phyloP scores from a whole-genome alignment of 2,113 vertebrate genomes.

The Caloenas nicobarica region DNA sequence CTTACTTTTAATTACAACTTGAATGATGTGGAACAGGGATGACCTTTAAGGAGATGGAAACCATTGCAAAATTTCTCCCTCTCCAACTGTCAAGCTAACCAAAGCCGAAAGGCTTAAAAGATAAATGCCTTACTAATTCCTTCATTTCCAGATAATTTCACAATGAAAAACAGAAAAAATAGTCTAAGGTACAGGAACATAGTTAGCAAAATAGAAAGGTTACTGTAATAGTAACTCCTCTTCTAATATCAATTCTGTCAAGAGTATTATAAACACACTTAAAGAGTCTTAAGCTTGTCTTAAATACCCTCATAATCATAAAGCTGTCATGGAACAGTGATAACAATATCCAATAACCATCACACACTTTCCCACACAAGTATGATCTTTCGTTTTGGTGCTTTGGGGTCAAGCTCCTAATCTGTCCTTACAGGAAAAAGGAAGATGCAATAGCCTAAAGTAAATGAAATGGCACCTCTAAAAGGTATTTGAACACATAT shows the following conservation, averaged over 20 bases:
- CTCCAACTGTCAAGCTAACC: conserved; percentile 4
- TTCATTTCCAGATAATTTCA: background rate
- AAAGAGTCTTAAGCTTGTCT: background rate
- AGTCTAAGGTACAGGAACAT: background rate
- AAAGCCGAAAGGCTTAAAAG: background rate
- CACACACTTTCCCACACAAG: background rate
- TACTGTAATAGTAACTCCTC: background rate
- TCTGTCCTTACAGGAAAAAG: background rate
- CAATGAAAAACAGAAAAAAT: background rate
- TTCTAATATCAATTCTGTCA: background rate
- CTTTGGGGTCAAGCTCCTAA: background rate
- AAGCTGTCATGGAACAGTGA: background rate
- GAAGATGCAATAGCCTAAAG: background rate
- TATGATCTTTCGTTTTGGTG: background rate
- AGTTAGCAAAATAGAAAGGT: background rate
- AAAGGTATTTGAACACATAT: background rate
- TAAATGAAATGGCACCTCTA: background rate
- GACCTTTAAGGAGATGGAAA: background rate
- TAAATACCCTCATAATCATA: background rate
- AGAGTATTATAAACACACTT: background rate
- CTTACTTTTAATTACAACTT: conserved; percentile 16
- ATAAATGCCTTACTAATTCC: background rate
- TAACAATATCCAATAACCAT: background rate
- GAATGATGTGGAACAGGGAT: background rate
- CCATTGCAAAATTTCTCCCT: background rate